Evolutionary conservation across 2,113 vertebrate genomes (phyloP).

Genomic region (Psettodes erumei): DNA sequence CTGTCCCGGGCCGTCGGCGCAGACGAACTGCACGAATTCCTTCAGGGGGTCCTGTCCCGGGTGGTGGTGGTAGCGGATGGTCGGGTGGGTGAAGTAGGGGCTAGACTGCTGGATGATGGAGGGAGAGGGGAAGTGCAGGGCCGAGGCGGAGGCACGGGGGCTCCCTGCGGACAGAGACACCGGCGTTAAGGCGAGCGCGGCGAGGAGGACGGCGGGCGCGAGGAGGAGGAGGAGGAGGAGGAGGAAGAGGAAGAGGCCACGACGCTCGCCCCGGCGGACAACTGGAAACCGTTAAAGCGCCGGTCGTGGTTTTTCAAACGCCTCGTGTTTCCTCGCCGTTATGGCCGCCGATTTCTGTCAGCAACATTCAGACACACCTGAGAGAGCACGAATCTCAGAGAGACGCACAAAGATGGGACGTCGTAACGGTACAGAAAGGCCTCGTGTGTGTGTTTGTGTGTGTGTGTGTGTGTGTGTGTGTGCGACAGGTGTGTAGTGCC

Average conservation of each 20-base stretch:
- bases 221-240: no score
- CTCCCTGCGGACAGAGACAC: constrained; percentile 84
- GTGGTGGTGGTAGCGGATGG: constrained; percentile 97
- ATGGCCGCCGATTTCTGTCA: background rate
- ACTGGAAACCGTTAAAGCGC: constrained; percentile 28
- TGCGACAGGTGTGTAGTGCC: no score
- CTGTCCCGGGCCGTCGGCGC: constrained; percentile 93
- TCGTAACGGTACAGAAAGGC: no score
- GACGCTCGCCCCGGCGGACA: no score
- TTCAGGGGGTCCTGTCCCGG: constrained; percentile 94
- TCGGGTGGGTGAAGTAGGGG: constrained; percentile 96
- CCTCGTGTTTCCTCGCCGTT: no score
- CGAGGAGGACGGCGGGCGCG: no score
- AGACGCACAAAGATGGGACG: no score
- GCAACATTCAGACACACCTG: constrained; percentile 14
- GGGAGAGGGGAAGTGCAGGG: constrained; percentile 96
- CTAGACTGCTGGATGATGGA: constrained; percentile 98
- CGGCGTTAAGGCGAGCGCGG: no score
- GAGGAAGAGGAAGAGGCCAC: constrained; percentile 6
- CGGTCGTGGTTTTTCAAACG: no score
- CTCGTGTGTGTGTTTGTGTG: no score
- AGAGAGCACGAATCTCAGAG: constrained; percentile 17
- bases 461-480: no score
- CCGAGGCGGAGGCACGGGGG: constrained; percentile 93
- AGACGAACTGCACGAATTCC: constrained; percentile 97